Evolutionary conservation across 2,888 invertebrate species (phyloP).

Genomic region (Bombyx huttoni): DNA sequence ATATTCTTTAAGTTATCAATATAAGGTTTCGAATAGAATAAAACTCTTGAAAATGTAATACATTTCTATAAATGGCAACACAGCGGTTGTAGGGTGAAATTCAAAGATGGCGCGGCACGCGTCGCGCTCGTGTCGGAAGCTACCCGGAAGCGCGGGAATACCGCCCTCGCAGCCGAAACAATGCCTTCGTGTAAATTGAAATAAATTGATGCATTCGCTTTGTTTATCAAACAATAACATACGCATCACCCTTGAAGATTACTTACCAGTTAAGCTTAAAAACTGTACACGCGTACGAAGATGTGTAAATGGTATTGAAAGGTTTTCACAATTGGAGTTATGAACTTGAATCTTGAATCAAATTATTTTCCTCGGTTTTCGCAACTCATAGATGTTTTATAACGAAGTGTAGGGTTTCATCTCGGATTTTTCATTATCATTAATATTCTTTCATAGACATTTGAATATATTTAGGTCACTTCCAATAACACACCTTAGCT

Average conservation of each 20-base stretch:
- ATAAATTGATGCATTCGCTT: slow-evolving; percentile 62
- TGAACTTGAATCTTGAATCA: too few relatives aligned
- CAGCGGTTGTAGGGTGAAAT: slow-evolving; percentile 52
- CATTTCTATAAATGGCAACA: slow-evolving; percentile 42
- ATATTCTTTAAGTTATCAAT: not conserved
- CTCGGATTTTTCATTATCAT: too few relatives aligned
- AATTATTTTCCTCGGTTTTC: too few relatives aligned
- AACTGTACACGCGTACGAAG: not conserved
- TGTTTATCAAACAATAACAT: slow-evolving; percentile 20
- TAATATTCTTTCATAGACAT: too few relatives aligned
- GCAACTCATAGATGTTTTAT: too few relatives aligned
- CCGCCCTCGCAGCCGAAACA: slow-evolving; percentile 55
- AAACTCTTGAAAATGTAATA: slow-evolving; percentile 12
- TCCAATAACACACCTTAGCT: too few relatives aligned
- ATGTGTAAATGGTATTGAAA: not conserved
- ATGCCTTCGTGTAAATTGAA: slow-evolving; percentile 66
- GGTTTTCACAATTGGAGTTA: too few relatives aligned
- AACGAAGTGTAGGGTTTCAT: too few relatives aligned
- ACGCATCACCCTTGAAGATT: not conserved
- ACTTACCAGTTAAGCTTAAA: not conserved
- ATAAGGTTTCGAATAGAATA: not conserved
- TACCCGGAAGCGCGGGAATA: slow-evolving; percentile 55
- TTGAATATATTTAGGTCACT: too few relatives aligned
- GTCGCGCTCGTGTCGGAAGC: slow-evolving; percentile 61
- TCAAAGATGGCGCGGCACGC: slow-evolving; percentile 65